Percentiles rank a stretch among this genome's conserved stretches.
Conservation (phyloP, 2,888 invertebrate genomes). For the Amaurobius ferox region DNA sequence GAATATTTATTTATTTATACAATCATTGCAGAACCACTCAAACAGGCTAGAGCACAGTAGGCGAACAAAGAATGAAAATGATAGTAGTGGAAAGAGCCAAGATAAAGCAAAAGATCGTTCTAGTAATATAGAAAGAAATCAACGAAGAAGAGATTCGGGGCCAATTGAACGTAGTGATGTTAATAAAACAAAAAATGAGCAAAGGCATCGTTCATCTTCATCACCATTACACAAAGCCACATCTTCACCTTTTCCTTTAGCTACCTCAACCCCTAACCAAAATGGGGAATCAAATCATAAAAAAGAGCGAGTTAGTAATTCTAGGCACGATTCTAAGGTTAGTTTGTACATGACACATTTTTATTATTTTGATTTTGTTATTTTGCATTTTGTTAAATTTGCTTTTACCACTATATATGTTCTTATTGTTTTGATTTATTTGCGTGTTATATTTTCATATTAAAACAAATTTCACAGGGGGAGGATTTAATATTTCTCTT, state of each 20-base stretch:
- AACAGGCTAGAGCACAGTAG: conserved; percentile 69
- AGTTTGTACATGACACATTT: background rate
- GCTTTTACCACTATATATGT: too few species aligned
- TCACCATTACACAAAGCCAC: conserved; percentile 70
- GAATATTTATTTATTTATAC: conserved; percentile 33
- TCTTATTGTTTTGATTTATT: too few species aligned
- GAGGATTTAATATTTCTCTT: too few species aligned
- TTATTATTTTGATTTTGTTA: too few species aligned
- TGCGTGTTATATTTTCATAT: too few species aligned
- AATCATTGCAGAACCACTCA: conserved; percentile 68
- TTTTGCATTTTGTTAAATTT: too few species aligned
- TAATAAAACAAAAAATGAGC: conserved; percentile 62
- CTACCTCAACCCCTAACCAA: conserved; percentile 68
- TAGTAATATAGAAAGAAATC: conserved; percentile 70
- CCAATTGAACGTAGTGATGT: conserved; percentile 59
- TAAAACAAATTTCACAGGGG: too few species aligned
- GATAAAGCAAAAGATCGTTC: conserved; percentile 66
- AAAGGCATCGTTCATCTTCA: conserved; percentile 64
- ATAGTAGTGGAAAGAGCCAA: conserved; percentile 47
- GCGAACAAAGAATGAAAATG: conserved; percentile 61
- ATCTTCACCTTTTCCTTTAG: conserved; percentile 71
- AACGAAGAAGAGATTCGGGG: conserved; percentile 65
- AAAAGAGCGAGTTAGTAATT: conserved; percentile 62
- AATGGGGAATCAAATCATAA: conserved; percentile 72
- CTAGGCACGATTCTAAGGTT: conserved; percentile 70